Base-by-base conservation (phyloP, 2,888 invertebrate genomes). In the Coenonympha arcania region DNA sequence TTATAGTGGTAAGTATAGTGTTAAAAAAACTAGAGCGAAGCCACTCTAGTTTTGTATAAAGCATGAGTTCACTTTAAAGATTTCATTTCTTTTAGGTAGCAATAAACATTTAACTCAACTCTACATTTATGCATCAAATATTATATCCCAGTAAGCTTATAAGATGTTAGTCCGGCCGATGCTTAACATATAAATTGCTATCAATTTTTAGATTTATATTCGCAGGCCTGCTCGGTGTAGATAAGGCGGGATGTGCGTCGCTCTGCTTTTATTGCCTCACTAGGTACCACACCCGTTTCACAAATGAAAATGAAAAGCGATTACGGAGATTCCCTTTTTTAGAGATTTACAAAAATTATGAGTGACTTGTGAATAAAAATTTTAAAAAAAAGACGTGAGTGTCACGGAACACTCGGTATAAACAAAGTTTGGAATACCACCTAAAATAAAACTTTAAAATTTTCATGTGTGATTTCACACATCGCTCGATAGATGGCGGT, bases 161-260 rank as follows among this genome's bases (percentile, higher is more conserved):
- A 71, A 71, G 69, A 79, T 78, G 76, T 80, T 72, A 76, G 71
- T 79, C 72, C 68, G 67, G 63, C 65, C 71, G 70, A 74, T 79
- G 79, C 75, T 82, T 81, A 77, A 79, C 82, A 80, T 82, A 82
- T 81, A 82, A 81, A 82, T 80, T 80, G 78, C 73, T 76, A 79
- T 79, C 73, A 77, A 74, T 79, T 79, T 77, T 79, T 74, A 75
- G 75, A 78, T 76, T 76, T 75, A 77, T 76, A 76, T 78, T 76
- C 76, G 70, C 68, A 72, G 64, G 70, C 68, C 78, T 79, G 79
- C 62, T 68, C 62, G 58, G 36, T 24, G 56, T 59, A 73, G 81
- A 80, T 80, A 79, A 79, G 77, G 61, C 65, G 60, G 48, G 62
- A 65, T 64, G 62, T 65, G 65, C 61, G 62, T 59, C 55, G 53